Evolutionary conservation across 2,797 vertebrate genomes (phyloP).

Genomic region (Carcharodon carcharias): DNA sequence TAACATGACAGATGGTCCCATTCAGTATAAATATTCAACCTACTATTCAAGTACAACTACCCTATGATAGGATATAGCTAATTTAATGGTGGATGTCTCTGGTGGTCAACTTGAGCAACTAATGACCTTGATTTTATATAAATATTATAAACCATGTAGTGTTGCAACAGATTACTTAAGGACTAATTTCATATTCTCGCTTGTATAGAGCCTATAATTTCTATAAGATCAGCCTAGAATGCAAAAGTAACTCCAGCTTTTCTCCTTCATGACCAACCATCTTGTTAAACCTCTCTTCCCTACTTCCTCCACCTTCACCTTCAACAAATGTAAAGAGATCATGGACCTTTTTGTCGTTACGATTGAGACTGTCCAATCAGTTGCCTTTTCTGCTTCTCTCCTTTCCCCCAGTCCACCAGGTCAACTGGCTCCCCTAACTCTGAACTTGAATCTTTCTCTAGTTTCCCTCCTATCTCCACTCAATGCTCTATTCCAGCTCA

Average conservation of each 20-base stretch:
- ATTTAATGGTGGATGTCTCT: neutral
- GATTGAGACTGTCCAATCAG: too few relatives aligned
- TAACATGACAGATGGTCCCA: neutral
- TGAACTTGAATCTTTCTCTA: too few relatives aligned
- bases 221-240: neutral
- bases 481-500: neutral
- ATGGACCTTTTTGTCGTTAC: neutral
- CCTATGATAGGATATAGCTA: neutral
- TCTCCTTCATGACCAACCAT: neutral
- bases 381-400: too few relatives aligned
- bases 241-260: neutral
- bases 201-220: neutral
- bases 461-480: too few relatives aligned
- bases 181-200: neutral
- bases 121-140: neutral
- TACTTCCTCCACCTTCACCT: neutral
- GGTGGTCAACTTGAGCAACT: neutral
- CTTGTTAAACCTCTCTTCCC: neutral
- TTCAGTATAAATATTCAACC: neutral
- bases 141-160: neutral
- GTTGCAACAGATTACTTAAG: too few relatives aligned
- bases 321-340: neutral
- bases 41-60: neutral
- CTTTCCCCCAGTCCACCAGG: too few relatives aligned
- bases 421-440: too few relatives aligned